Percentiles rank a stretch among this genome's conserved stretches.
Conservation (phyloP, 1,140 invertebrate species). For the Papilio xuthus region DNA sequence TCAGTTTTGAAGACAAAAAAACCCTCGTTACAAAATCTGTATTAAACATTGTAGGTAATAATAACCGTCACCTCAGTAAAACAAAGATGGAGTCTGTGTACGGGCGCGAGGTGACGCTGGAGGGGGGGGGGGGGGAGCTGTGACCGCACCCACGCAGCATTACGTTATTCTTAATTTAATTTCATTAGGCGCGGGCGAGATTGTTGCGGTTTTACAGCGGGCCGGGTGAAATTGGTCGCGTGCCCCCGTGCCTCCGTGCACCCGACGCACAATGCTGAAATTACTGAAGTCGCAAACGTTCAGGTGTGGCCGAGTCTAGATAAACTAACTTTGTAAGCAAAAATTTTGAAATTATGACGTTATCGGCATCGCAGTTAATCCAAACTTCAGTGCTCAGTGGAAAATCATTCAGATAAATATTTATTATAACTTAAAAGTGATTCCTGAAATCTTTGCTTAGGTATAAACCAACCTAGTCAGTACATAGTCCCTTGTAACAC, state of each 20-base stretch:
- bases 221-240: constrained; percentile 39
- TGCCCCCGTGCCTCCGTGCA: not conserved
- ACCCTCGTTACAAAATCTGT: not conserved
- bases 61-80: constrained; percentile 56
- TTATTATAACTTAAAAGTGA: too few species aligned
- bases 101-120: not conserved
- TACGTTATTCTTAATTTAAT: constrained; percentile 69
- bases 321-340: not conserved
- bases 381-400: not conserved
- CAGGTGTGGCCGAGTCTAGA: not conserved
- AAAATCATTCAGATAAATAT: too few species aligned
- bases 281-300: constrained; percentile 8
- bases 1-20: too few species aligned
- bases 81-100: constrained; percentile 56
- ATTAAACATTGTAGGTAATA: constrained; percentile 40
- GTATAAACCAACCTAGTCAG: not conserved
- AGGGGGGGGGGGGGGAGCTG: constrained; percentile 30
- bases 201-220: constrained; percentile 41
- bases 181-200: constrained; percentile 59
- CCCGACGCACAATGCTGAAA: constrained; percentile 39
- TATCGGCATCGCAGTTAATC: not conserved
- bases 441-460: too few species aligned
- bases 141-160: constrained; percentile 42
- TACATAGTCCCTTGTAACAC: not conserved
- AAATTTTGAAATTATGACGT: not conserved